A percentile compares a stretch with the other conserved stretches of the same genome.
Evolutionary conservation across 2,113 vertebrate species (phyloP).

Genomic region (Camelus dromedarius): DNA sequence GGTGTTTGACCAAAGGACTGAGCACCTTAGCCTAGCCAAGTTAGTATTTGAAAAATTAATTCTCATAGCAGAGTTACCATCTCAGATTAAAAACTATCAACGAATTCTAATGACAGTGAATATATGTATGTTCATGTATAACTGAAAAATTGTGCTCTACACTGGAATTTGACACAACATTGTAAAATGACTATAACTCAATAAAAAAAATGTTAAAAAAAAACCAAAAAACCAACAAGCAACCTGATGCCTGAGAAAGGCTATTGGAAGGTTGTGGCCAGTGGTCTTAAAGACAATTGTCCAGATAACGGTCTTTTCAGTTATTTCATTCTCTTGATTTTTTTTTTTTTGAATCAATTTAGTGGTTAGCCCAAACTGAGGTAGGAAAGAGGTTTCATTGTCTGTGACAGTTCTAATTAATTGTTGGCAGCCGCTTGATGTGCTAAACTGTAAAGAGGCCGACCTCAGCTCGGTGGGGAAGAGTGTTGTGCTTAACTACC

Average conservation of each 20-base stretch:
- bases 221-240: not conserved
- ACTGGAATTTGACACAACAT: too few species aligned
- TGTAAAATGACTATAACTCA: too few species aligned
- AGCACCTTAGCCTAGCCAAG: not conserved
- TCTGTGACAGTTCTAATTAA: not conserved
- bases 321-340: not conserved
- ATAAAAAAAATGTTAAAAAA: too few species aligned
- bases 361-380: not conserved
- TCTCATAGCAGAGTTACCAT: not conserved
- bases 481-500: not conserved
- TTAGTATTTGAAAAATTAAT: not conserved
- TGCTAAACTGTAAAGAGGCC: not conserved
- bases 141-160: too few species aligned
- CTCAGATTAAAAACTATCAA: not conserved
- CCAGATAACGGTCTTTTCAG: not conserved
- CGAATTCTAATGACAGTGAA: not conserved
- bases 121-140: too few species aligned
- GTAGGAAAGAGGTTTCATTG: not conserved
- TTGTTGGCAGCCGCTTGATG: not conserved
- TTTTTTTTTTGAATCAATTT: not conserved
- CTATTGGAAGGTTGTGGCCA: not conserved
- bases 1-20: not conserved
- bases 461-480: not conserved
- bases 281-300: not conserved
- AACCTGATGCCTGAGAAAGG: not conserved